Evolutionary conservation across 2,797 vertebrate species (phyloP).

Genomic region (Lutjanus campechanus): DNA sequence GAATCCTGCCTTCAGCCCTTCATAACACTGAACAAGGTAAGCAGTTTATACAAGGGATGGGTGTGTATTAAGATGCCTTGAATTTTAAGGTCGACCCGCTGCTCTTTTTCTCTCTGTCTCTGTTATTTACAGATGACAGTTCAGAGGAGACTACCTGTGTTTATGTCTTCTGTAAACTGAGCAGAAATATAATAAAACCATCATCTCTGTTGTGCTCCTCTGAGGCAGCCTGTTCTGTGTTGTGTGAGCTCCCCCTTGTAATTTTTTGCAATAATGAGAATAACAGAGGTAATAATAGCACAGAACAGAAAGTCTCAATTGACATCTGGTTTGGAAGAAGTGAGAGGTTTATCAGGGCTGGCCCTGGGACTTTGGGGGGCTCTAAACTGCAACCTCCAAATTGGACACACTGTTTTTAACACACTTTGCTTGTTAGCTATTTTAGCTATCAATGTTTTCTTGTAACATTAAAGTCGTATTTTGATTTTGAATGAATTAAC

Average conservation of each 20-base stretch:
- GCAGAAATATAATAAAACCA: background rate
- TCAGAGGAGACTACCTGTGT: background rate
- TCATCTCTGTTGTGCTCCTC: background rate
- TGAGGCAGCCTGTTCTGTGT: background rate
- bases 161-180: background rate
- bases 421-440: too few species aligned
- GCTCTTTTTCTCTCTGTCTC: too few species aligned
- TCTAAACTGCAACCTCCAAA: too few species aligned
- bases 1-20: background rate
- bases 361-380: too few species aligned
- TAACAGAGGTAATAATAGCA: background rate
- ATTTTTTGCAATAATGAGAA: background rate
- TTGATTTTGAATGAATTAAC: too few species aligned
- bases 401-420: too few species aligned
- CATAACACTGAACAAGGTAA: background rate
- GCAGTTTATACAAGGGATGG: background rate
- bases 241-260: background rate
- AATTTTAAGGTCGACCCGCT: too few species aligned
- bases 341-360: background rate
- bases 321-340: background rate
- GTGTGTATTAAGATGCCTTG: too few species aligned
- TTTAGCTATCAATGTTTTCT: too few species aligned
- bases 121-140: too few species aligned
- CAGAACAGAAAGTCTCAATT: too few species aligned
- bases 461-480: too few species aligned